Evolutionary conservation across 2,113 vertebrate genomes (phyloP).

Genomic region (Picathartes gymnocephalus): DNA sequence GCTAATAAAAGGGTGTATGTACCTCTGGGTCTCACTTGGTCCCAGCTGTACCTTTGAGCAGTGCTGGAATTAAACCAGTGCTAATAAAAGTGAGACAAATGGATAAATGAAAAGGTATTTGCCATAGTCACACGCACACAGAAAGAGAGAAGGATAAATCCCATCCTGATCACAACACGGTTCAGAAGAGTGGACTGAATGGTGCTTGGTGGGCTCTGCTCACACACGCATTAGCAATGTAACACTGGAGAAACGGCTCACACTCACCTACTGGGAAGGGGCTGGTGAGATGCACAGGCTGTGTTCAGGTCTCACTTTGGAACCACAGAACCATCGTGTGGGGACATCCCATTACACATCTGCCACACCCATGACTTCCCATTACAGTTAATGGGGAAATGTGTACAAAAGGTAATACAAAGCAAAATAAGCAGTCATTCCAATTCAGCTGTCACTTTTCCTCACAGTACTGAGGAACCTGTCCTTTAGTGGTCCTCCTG

Average conservation of each 20-base stretch:
- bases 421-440: background rate
- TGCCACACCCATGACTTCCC: background rate
- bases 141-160: background rate
- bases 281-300: background rate
- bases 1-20: background rate
- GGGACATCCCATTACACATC: background rate
- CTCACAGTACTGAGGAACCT: background rate
- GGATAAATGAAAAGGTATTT: background rate
- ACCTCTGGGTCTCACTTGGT: background rate
- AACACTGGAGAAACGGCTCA: background rate
- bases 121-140: background rate
- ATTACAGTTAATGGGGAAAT: background rate
- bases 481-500: background rate
- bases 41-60: background rate
- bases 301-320: background rate
- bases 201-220: background rate
- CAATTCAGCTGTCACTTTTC: background rate
- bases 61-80: background rate
- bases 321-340: background rate
- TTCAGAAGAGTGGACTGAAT: background rate
- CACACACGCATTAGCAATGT: background rate
- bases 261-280: background rate
- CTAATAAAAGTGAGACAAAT: background rate
- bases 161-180: background rate
- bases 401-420: background rate